Base-by-base conservation (phyloP, 2,888 invertebrate species). In the Rugalucina vietnamica region DNA sequence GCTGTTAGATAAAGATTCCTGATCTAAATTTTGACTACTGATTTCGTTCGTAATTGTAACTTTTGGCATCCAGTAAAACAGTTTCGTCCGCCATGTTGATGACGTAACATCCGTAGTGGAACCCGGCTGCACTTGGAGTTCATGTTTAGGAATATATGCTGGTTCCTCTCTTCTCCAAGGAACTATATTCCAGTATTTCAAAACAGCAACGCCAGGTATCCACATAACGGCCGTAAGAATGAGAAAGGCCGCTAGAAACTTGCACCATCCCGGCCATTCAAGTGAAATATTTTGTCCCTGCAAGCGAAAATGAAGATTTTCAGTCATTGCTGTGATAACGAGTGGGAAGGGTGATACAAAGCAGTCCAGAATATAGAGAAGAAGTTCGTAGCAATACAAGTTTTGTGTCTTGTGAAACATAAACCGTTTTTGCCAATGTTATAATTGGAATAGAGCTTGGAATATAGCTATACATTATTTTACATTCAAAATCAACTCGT, bases 231-330 rank as follows among this genome's bases (percentile, higher is more conserved):
- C 88, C 18, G 88, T 81, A 0, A 88, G 34, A 12, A 91, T 88
- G 3, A 91, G 79, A n/a, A 88, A 79, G 18, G 88, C 89, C 12
- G 90, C 88, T 1, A 91, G 72, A 32, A 89, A 82, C 72, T 87
- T 87, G 65, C 90, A 86, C 91, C 91, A 91, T 21, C 86, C 85
- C 3, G 91, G 91, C 89, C 90, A 91, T 0, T 81, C 82, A 3
- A 57, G 21, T 0, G 70, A 79, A 21, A 79, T 75, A 24, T 79
- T 86, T 12, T 79, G 76, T 12, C 85, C 90, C 90, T 90, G 77
- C 8, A 82, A 82, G 49, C n/a, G n/a, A n/a, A n/a, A n/a, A n/a
- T n/a, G n/a, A n/a, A n/a, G n/a, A n/a, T n/a, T n/a, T n/a, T n/a
- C n/a, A n/a, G n/a, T n/a, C n/a, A n/a, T n/a, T n/a, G n/a, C n/a